phyloP scores from a whole-genome alignment of 2,888 invertebrate species.

The Exephanes ischioxanthus region DNA sequence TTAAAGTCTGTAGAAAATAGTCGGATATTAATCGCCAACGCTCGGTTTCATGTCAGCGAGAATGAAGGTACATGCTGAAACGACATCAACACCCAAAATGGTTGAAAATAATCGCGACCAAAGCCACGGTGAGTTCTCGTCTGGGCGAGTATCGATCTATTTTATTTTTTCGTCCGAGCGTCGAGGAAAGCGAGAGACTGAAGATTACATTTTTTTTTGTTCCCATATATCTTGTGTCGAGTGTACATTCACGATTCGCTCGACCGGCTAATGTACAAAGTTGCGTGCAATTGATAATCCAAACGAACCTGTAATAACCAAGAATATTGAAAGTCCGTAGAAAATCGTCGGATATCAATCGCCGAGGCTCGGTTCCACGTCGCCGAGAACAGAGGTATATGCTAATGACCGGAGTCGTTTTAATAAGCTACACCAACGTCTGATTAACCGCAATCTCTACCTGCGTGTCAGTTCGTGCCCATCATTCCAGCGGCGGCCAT shows the following conservation, averaged over 20 bases:
- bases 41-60: conserved; percentile 27
- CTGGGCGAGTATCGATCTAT: conserved; percentile 10
- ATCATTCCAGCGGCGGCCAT: conserved; percentile 7
- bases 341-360: neutral
- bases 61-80: conserved; percentile 51
- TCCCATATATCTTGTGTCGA: too few relatives aligned
- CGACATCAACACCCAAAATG: too few relatives aligned
- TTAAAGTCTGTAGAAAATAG: too few relatives aligned
- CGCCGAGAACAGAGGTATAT: conserved; percentile 48
- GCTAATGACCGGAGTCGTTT: conserved; percentile 59
- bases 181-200: too few relatives aligned
- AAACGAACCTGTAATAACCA: too few relatives aligned
- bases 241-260: too few relatives aligned
- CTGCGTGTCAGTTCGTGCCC: conserved; percentile 1
- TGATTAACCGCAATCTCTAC: conserved; percentile 57
- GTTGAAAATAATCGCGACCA: conserved; percentile 54
- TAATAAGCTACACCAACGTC: conserved; percentile 53
- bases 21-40: neutral
- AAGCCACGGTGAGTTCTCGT: conserved; percentile 11
- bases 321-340: too few relatives aligned
- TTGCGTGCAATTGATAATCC: too few relatives aligned
- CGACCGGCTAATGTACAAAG: too few relatives aligned
- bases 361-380: conserved; percentile 27
- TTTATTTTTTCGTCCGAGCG: too few relatives aligned
- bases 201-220: too few relatives aligned